phyloP scores from a whole-genome alignment of 2,888 invertebrate genomes.

The Plebejus anna region DNA sequence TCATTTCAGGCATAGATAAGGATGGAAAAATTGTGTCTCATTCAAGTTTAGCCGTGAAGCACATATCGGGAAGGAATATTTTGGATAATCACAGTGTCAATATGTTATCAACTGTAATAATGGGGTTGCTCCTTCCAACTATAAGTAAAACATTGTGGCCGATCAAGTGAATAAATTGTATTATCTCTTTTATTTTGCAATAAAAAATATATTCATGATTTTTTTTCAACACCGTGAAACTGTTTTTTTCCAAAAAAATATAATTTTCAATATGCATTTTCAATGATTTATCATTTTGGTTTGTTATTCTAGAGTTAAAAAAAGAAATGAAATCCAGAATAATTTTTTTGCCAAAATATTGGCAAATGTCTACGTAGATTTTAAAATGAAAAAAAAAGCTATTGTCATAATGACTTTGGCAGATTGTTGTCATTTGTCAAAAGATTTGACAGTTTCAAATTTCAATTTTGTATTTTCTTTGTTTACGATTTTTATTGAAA shows the following conservation, averaged over 20 bases:
- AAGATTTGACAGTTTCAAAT: neutral
- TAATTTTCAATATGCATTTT: no score
- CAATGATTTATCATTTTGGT: no score
- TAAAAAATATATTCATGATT: neutral
- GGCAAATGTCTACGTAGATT: neutral
- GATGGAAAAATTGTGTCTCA: constrained; percentile 85
- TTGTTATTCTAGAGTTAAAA: no score
- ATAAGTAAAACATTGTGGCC: constrained; percentile 66
- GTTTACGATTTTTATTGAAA: constrained; percentile 21
- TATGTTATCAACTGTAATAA: constrained; percentile 87
- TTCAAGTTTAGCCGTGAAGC: constrained; percentile 84
- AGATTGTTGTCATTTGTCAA: neutral
- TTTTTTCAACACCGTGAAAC: no score
- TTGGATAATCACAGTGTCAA: constrained; percentile 95
- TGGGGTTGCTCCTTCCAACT: constrained; percentile 85
- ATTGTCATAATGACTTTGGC: no score
- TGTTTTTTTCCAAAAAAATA: no score
- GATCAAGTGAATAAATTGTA: neutral
- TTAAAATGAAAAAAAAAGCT: neutral
- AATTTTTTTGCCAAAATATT: no score
- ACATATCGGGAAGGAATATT: constrained; percentile 87
- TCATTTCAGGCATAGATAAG: constrained; percentile 82
- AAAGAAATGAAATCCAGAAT: no score
- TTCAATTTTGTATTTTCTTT: constrained; percentile 12
- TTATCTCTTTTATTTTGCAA: neutral